A percentile compares a stretch with the other conserved stretches of the same genome.
phyloP scores from a whole-genome alignment of 2,888 invertebrate genomes.

The Sphaerophoria taeniata region DNA sequence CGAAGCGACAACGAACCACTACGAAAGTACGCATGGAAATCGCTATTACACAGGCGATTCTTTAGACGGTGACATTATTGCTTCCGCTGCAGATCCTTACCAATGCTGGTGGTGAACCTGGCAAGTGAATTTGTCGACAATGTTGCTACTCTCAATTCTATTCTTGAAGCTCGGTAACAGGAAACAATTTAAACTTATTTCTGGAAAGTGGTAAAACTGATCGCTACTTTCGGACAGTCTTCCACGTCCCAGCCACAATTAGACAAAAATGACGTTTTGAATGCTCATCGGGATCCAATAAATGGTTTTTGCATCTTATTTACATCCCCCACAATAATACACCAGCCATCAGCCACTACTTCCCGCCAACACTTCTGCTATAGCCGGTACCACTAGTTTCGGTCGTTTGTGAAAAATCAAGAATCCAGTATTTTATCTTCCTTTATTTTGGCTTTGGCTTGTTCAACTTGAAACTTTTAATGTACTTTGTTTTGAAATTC shows the following conservation, averaged over 20 bases:
- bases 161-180: neutral
- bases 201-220: neutral
- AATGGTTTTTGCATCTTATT: slow-evolving; percentile 67
- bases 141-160: neutral
- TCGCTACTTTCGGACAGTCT: slow-evolving; percentile 13
- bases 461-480: slow-evolving; percentile 17
- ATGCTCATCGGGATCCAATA: slow-evolving; percentile 58
- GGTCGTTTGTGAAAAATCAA: slow-evolving; percentile 39
- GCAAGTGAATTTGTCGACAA: neutral
- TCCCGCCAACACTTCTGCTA: no score
- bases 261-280: slow-evolving; percentile 67
- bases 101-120: neutral
- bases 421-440: neutral
- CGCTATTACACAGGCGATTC: slow-evolving; percentile 32
- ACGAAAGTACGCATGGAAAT: no score
- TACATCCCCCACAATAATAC: slow-evolving; percentile 62
- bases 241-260: slow-evolving; percentile 8
- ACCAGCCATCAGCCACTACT: no score
- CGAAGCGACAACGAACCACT: neutral
- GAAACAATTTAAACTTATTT: neutral
- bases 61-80: slow-evolving; percentile 67
- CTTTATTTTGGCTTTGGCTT: slow-evolving; percentile 4
- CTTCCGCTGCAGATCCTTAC: slow-evolving; percentile 66
- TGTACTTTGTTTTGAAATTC: slow-evolving; percentile 63
- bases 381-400: no score